phyloP scores from a whole-genome alignment of 1,140 invertebrate species.

The Acromyrmex charruanus region DNA sequence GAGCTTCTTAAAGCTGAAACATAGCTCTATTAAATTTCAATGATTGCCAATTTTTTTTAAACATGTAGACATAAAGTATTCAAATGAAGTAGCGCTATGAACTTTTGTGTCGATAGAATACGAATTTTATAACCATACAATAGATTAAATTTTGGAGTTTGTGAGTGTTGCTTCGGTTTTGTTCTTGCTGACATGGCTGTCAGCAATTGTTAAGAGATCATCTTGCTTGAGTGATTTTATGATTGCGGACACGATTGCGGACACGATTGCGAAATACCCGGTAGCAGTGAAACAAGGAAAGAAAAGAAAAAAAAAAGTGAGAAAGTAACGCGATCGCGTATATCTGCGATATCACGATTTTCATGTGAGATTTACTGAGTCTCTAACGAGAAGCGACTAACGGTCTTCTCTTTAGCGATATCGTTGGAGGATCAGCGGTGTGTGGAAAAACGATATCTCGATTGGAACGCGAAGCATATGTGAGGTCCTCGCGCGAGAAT shows the following conservation, averaged over 20 bases:
- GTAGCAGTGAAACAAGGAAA: neutral
- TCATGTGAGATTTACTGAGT: conserved; percentile 38
- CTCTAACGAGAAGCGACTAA: conserved; percentile 60
- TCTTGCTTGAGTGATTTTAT: conserved; percentile 25
- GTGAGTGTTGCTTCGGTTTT: neutral
- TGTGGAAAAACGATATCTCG: conserved; percentile 23
- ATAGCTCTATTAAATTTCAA: too few relatives aligned
- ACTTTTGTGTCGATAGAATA: neutral
- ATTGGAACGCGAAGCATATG: neutral
- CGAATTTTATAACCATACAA: neutral
- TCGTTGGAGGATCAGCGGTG: conserved; percentile 23
- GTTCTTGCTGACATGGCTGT: neutral
- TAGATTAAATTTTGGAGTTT: neutral
- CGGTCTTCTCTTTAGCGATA: conserved; percentile 37
- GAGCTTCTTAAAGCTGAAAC: too few relatives aligned
- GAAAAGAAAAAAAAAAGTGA: conserved; percentile 11
- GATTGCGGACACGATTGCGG: neutral
- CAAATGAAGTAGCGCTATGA: too few relatives aligned
- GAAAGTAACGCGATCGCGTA: conserved; percentile 28
- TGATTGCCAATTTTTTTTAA: too few relatives aligned
- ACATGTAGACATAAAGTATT: too few relatives aligned
- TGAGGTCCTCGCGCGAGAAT: conserved; percentile 19
- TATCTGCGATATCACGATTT: conserved; percentile 41
- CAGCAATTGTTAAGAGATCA: neutral
- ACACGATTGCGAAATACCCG: conserved; percentile 28